Evolutionary conservation across 1,140 invertebrate species (phyloP).

Genomic region (Zophobas morio): DNA sequence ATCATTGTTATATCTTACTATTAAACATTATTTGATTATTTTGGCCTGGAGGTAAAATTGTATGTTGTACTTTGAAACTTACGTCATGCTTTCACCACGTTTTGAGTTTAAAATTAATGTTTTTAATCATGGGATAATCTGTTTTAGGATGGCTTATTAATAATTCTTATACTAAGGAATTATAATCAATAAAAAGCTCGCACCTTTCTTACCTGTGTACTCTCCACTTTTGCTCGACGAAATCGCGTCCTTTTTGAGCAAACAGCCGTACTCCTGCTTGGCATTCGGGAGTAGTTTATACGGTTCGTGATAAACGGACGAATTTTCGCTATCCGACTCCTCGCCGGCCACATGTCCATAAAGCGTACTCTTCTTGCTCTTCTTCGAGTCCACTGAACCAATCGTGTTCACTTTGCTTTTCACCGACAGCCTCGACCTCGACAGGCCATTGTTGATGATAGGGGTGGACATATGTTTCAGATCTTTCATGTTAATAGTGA

Average conservation of each 20-base stretch:
- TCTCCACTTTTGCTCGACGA: slow-evolving; percentile 70
- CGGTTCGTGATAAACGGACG: slow-evolving; percentile 75
- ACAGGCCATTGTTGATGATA: slow-evolving; percentile 73
- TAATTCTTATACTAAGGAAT: too few relatives aligned
- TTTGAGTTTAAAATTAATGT: too few relatives aligned
- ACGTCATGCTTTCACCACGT: too few relatives aligned
- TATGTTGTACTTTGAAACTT: too few relatives aligned
- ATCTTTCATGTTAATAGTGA: slow-evolving; percentile 80
- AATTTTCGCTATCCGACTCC: slow-evolving; percentile 74
- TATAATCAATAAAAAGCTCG: too few relatives aligned
- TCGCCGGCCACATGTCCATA: slow-evolving; percentile 70
- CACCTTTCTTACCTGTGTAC: slow-evolving; percentile 67
- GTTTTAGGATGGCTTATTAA: too few relatives aligned
- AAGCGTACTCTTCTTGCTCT: slow-evolving; percentile 63
- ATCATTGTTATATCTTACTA: too few relatives aligned
- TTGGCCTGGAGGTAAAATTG: too few relatives aligned
- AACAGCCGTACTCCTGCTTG: slow-evolving; percentile 71
- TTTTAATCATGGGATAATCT: too few relatives aligned
- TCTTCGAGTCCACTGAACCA: slow-evolving; percentile 58
- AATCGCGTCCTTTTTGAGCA: slow-evolving; percentile 70
- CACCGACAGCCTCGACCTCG: slow-evolving; percentile 69
- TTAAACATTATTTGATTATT: too few relatives aligned
- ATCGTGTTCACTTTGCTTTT: slow-evolving; percentile 67
- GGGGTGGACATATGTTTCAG: slow-evolving; percentile 73
- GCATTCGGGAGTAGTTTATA: slow-evolving; percentile 72